Conservation (phyloP, 2,797 vertebrate genomes). For the Sebastes oblongus region DNA sequence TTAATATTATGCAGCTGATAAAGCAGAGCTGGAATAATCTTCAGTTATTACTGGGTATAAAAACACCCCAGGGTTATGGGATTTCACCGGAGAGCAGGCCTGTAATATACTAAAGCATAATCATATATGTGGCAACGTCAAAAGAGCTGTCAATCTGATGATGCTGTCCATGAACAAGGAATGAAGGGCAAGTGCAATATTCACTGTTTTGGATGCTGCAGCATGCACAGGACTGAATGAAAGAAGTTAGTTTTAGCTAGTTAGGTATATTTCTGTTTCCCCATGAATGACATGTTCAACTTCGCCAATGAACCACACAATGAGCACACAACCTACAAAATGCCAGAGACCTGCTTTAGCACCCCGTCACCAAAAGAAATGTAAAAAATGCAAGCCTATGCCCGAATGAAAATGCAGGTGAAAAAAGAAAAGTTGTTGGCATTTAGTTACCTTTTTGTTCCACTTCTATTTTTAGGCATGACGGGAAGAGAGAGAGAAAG, state of each 20-base stretch:
- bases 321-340: not conserved
- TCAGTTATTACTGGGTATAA: conserved; percentile 54
- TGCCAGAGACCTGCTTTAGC: conserved; percentile 19
- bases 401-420: conserved; percentile 47
- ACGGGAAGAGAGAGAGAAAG: conserved; percentile 73
- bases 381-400: conserved; percentile 21
- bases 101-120: conserved; percentile 6
- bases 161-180: not conserved
- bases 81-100: conserved; percentile 12
- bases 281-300: conserved; percentile 64
- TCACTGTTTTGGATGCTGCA: not conserved
- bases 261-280: conserved; percentile 39
- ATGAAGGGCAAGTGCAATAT: not conserved
- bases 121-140: not conserved
- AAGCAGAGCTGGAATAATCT: conserved; percentile 63
- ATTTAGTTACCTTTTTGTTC: conserved; percentile 99
- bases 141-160: not conserved
- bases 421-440: conserved; percentile 80
- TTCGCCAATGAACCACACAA: conserved; percentile 34
- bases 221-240: not conserved
- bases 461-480: conserved; percentile 97
- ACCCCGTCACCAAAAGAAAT: conserved; percentile 54
- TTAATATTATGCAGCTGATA: conserved; percentile 75
- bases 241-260: not conserved
- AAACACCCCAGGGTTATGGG: conserved; percentile 32